Conservation (phyloP, 2,888 invertebrate genomes). For the Cheilosia scutellata region DNA sequence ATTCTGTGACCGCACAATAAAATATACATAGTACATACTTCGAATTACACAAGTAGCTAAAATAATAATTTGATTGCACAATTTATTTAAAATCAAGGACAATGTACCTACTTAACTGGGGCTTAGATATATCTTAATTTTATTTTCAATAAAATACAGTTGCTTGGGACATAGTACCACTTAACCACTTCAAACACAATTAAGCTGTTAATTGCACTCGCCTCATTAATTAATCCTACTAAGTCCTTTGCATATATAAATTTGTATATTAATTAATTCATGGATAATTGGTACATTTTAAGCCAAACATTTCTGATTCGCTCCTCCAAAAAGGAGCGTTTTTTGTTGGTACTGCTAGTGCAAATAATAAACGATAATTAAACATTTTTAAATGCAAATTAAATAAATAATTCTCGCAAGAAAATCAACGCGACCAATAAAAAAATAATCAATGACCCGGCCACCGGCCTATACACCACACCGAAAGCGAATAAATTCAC, state of each 20-base stretch:
- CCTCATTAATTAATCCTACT: constrained; percentile 33
- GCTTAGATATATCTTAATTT: too few species aligned
- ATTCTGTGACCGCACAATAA: too few species aligned
- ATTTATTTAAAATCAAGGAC: too few species aligned
- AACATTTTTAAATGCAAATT: constrained; percentile 30
- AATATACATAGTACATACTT: too few species aligned
- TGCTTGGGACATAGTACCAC: not conserved
- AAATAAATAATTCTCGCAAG: constrained; percentile 17
- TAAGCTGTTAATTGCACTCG: constrained; percentile 36
- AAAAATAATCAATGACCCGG: not conserved
- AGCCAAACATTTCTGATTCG: not conserved
- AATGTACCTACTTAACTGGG: too few species aligned
- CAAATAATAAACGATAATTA: constrained; percentile 9
- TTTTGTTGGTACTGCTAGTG: not conserved
- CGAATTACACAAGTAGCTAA: too few species aligned
- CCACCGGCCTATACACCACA: too few species aligned
- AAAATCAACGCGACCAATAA: not conserved
- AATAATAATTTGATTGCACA: too few species aligned
- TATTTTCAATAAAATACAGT: too few species aligned
- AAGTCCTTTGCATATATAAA: constrained; percentile 3
- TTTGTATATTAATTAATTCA: constrained; percentile 18
- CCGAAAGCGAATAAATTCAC: not conserved
- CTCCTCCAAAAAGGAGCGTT: too few species aligned
- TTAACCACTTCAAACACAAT: constrained; percentile 19
- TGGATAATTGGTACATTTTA: constrained; percentile 26